Evolutionary conservation across 1,140 invertebrate genomes (phyloP).

Genomic region (Caenorhabditis remanei): DNA sequence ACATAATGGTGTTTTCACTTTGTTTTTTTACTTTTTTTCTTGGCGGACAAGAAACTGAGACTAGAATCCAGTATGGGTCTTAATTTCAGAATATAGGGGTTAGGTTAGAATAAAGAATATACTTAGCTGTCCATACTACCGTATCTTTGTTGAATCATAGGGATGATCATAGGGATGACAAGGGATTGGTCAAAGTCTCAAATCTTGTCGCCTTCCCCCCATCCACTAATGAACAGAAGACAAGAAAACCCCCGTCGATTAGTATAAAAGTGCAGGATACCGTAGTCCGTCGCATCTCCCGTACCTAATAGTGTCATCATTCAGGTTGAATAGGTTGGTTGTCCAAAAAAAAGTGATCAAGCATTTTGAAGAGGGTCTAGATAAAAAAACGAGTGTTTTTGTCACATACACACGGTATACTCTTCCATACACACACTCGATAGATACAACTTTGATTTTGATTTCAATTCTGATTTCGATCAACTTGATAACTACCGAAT

Average conservation of each 20-base stretch:
- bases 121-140: background rate
- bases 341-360: conserved; percentile 5
- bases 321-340: conserved; percentile 54
- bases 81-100: too few relatives aligned
- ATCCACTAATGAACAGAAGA: conserved; percentile 9
- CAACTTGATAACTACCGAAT: conserved; percentile 25
- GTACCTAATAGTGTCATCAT: conserved; percentile 21
- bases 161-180: background rate
- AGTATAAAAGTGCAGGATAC: conserved; percentile 39
- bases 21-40: background rate
- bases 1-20: conserved; percentile 23
- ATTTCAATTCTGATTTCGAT: conserved; percentile 19
- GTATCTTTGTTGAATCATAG: background rate
- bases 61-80: background rate
- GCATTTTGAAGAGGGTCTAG: conserved; percentile 30
- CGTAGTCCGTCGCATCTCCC: background rate
- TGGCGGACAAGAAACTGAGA: background rate
- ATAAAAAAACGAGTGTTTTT: conserved; percentile 1
- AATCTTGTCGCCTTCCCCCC: background rate
- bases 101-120: background rate
- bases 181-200: conserved; percentile 15
- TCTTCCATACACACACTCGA: background rate
- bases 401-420: background rate
- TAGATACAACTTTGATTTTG: conserved; percentile 14
- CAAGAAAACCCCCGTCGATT: background rate